Conservation (phyloP, 2,797 vertebrate species). For the Distichodus sexfasciatus region DNA sequence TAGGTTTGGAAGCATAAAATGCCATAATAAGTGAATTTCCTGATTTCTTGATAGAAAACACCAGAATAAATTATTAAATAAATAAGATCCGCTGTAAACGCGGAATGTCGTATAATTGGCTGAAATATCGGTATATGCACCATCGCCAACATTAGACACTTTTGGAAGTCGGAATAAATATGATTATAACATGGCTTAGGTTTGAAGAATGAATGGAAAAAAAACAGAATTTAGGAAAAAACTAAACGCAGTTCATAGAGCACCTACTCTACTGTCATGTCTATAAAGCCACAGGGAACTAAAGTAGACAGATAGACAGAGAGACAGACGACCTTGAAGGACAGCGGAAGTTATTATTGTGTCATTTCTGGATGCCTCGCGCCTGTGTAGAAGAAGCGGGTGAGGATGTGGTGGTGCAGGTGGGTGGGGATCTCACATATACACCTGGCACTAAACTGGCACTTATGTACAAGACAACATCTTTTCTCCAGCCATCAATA, state of each 20-base stretch:
- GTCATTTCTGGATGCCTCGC: constrained; percentile 18
- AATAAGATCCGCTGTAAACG: too few relatives aligned
- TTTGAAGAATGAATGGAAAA: too few relatives aligned
- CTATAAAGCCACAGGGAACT: background rate
- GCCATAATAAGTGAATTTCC: too few relatives aligned
- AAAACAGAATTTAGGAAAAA: too few relatives aligned
- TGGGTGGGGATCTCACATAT: constrained; percentile 16
- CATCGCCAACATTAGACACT: too few relatives aligned
- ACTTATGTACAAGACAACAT: constrained; percentile 5
- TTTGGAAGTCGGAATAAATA: too few relatives aligned
- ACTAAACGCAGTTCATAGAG: too few relatives aligned
- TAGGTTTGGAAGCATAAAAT: too few relatives aligned
- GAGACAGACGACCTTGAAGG: constrained; percentile 12
- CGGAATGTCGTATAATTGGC: too few relatives aligned
- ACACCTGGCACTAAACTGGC: constrained; percentile 10
- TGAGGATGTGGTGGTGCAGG: constrained; percentile 11
- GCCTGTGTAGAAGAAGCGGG: constrained; percentile 9
- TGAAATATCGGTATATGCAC: too few relatives aligned
- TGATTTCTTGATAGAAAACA: background rate
- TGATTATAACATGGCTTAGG: too few relatives aligned
- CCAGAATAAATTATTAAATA: background rate
- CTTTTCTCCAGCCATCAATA: constrained; percentile 31
- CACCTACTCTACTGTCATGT: too few relatives aligned
- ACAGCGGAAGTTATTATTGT: constrained; percentile 16
- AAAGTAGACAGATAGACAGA: background rate